A percentile compares a stretch with the other conserved stretches of the same genome.
phyloP scores from a whole-genome alignment of 2,888 invertebrate genomes.

The Nomada fucata region DNA sequence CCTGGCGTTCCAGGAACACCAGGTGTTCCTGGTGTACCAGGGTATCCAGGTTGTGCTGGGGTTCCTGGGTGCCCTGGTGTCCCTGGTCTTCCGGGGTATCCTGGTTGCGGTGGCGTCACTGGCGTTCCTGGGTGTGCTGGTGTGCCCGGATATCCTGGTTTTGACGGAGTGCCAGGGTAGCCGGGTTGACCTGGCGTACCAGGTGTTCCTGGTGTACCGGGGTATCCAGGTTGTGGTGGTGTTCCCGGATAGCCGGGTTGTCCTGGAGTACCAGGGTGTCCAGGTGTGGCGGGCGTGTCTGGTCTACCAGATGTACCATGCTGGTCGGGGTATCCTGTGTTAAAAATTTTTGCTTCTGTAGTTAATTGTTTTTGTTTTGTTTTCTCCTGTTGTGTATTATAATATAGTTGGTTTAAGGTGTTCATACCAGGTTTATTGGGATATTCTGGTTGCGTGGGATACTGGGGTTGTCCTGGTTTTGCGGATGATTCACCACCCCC shows the following conservation, averaged over 20 bases:
- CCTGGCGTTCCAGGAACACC: slow-evolving; percentile 38
- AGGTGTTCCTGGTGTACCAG: slow-evolving; percentile 46
- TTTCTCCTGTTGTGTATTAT: background rate
- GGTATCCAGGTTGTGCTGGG: slow-evolving; percentile 26
- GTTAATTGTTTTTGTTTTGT: background rate
- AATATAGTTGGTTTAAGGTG: background rate
- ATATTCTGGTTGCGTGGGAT: slow-evolving; percentile 66
- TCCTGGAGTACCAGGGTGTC: slow-evolving; percentile 54
- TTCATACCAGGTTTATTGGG: slow-evolving; percentile 54
- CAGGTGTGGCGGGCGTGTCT: slow-evolving; percentile 30
- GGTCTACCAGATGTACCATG: slow-evolving; percentile 60
- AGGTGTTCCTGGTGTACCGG: slow-evolving; percentile 65
- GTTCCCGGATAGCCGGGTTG: slow-evolving; percentile 60
- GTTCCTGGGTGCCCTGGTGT: slow-evolving; percentile 60
- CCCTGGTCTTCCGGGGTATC: slow-evolving; percentile 22
- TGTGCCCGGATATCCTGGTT: slow-evolving; percentile 59
- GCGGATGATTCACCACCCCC: slow-evolving; percentile 47
- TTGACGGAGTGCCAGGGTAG: slow-evolving; percentile 37
- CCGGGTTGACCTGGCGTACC: too few relatives aligned
- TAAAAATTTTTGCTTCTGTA: slow-evolving; percentile 53
- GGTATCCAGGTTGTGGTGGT: slow-evolving; percentile 40
- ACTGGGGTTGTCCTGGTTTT: slow-evolving; percentile 59
- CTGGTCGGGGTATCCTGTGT: slow-evolving; percentile 45
- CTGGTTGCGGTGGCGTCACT: slow-evolving; percentile 62
- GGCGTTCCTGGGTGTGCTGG: slow-evolving; percentile 52